Percentiles rank a stretch among this genome's conserved stretches.
Conservation (phyloP, 2,113 vertebrate species). For the Prunella fulvescens region DNA sequence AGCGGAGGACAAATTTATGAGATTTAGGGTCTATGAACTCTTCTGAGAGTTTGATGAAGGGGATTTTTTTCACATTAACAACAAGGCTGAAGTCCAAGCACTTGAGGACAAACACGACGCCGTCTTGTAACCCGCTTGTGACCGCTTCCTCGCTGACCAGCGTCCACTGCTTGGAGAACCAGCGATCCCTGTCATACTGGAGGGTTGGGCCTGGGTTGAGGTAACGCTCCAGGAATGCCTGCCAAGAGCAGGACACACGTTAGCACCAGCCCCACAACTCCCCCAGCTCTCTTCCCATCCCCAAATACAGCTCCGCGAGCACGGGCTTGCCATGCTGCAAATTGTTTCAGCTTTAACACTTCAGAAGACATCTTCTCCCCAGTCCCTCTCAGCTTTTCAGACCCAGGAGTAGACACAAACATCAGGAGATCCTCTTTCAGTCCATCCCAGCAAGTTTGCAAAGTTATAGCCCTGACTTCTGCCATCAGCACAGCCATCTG, state of each 20-base stretch:
- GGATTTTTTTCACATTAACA: conserved; percentile 81
- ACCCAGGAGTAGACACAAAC: neutral
- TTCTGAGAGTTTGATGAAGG: conserved; percentile 78
- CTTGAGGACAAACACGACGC: conserved; percentile 75
- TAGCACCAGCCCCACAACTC: neutral
- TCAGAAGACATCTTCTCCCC: neutral
- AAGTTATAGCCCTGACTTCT: neutral
- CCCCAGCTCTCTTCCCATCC: neutral
- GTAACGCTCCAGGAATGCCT: conserved; percentile 83
- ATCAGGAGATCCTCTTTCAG: neutral
- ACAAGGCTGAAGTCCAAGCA: conserved; percentile 81
- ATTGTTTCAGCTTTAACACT: neutral
- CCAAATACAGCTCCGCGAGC: accelerated
- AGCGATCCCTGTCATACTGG: conserved; percentile 76
- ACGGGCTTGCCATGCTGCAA: neutral
- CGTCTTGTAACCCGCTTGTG: conserved; percentile 72
- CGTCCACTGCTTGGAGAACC: conserved; percentile 78
- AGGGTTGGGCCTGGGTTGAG: conserved; percentile 75
- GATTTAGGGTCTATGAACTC: conserved; percentile 82
- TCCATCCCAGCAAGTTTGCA: neutral
- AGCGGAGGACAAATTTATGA: conserved; percentile 78
- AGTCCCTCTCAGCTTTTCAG: neutral
- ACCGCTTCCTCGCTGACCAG: conserved; percentile 78
- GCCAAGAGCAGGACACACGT: neutral
- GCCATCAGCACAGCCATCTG: neutral